phyloP scores from a whole-genome alignment of 2,797 vertebrate genomes.

The Paramormyrops hopkinsi region DNA sequence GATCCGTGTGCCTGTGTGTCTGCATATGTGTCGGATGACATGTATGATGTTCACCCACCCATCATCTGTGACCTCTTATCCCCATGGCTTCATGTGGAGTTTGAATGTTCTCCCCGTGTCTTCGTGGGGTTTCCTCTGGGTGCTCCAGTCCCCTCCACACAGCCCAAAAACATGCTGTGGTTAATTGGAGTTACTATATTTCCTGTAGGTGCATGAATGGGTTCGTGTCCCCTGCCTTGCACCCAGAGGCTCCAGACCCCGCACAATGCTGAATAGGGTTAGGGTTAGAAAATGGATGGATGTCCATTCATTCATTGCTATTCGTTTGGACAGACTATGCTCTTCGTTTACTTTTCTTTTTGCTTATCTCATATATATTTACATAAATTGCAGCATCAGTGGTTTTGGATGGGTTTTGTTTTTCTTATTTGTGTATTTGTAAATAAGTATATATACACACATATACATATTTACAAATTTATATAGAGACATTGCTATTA shows the following conservation, averaged over 20 bases:
- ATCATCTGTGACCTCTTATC: not conserved
- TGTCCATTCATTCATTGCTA: not conserved
- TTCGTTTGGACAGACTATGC: not conserved
- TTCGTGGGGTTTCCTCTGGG: not conserved
- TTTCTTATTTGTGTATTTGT: not conserved
- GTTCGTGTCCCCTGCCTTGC: not conserved
- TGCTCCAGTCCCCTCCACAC: not conserved
- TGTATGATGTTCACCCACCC: not conserved
- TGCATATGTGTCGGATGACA: not conserved
- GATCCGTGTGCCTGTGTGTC: not conserved
- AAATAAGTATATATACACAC: not conserved
- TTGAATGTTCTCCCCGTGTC: not conserved
- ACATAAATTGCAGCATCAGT: not conserved
- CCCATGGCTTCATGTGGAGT: not conserved
- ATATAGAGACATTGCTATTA: not conserved
- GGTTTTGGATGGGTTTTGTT: not conserved
- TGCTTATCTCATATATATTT: not conserved
- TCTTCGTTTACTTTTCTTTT: not conserved
- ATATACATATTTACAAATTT: not conserved
- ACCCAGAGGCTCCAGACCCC: not conserved
- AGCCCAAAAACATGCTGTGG: not conserved
- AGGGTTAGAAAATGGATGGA: not conserved
- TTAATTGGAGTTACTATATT: not conserved
- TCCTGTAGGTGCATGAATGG: not conserved
- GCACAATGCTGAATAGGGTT: not conserved